Conservation (phyloP, 2,797 vertebrate species). For the Lutjanus argentimaculatus region DNA sequence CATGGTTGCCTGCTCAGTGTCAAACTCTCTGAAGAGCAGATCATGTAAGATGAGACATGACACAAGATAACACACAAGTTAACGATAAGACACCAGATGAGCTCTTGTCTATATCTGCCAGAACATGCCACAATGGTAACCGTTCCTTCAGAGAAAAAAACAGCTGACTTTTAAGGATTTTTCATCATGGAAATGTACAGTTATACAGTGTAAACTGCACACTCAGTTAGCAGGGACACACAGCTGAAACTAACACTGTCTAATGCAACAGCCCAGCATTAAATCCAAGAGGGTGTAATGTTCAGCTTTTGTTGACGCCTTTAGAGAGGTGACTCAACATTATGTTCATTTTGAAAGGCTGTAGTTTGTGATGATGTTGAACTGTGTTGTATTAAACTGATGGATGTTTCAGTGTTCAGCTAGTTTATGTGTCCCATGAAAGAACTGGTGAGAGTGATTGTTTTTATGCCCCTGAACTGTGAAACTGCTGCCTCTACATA, state of each 20-base stretch:
- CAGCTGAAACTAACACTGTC: neutral
- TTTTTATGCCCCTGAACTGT: too few species aligned
- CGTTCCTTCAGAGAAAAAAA: neutral
- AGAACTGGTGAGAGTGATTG: too few species aligned
- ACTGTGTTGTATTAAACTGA: neutral
- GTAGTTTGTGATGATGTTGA: neutral
- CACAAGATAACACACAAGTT: neutral
- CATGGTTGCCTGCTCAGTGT: constrained; percentile 80
- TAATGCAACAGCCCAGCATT: neutral
- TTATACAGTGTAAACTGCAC: neutral
- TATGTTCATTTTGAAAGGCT: neutral
- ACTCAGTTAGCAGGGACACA: neutral
- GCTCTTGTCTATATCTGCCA: neutral
- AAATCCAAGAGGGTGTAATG: neutral
- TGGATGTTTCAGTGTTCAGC: neutral
- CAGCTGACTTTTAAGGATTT: neutral
- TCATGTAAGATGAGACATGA: neutral
- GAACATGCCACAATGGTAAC: neutral
- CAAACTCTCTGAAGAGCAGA: constrained; percentile 18
- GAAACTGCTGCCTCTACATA: too few species aligned
- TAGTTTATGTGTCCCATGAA: too few species aligned
- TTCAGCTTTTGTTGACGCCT: neutral
- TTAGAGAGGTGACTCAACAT: neutral
- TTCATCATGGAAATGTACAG: neutral
- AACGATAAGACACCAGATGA: neutral